phyloP scores from a whole-genome alignment of 2,888 invertebrate genomes.

The Dioctria linearis region DNA sequence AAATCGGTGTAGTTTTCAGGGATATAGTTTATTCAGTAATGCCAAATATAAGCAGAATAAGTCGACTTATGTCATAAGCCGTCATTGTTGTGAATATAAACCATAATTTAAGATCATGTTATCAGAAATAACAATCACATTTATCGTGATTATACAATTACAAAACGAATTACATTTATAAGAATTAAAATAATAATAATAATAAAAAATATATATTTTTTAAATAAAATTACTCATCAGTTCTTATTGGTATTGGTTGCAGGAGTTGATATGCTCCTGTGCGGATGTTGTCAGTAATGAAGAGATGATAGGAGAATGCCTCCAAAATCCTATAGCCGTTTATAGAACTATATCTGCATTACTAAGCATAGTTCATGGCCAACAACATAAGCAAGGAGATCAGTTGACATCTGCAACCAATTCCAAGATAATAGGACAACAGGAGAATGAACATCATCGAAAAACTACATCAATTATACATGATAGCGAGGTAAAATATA shows the following conservation, averaged over 20 bases:
- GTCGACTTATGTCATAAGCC: no score
- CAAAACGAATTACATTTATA: no score
- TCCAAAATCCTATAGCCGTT: slow-evolving; percentile 68
- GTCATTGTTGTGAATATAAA: no score
- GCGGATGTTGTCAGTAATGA: slow-evolving; percentile 74
- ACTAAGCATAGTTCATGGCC: slow-evolving; percentile 71
- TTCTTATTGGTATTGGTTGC: slow-evolving; percentile 75
- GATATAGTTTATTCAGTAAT: no score
- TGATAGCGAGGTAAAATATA: slow-evolving; percentile 19
- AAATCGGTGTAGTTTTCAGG: no score
- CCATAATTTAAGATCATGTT: no score
- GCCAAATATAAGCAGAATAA: no score
- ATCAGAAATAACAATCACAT: no score
- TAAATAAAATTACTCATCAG: slow-evolving; percentile 63
- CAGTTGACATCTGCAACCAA: slow-evolving; percentile 69
- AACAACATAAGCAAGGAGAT: slow-evolving; percentile 70
- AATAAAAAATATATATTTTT: neutral
- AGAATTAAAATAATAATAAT: no score
- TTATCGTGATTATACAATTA: no score
- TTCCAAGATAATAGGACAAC: slow-evolving; percentile 55
- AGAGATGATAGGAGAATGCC: slow-evolving; percentile 59
- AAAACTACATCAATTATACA: slow-evolving; percentile 26
- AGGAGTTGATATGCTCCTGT: slow-evolving; percentile 78
- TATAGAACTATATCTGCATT: slow-evolving; percentile 68
- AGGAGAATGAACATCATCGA: slow-evolving; percentile 45